phyloP scores from a whole-genome alignment of 2,797 vertebrate species.

The Rhinophrynus dorsalis region DNA sequence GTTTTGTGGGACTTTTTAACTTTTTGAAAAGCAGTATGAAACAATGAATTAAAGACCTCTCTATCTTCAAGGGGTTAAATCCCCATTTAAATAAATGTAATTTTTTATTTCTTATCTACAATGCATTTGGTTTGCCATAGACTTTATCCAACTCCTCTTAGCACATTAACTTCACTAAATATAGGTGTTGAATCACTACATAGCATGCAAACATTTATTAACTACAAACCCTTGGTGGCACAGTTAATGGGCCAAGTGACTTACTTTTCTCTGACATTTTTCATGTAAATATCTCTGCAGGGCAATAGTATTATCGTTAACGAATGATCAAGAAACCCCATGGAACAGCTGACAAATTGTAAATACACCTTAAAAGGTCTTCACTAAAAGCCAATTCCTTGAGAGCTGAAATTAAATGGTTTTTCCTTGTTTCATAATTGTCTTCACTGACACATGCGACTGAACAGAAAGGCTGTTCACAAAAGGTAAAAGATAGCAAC shows the following conservation, averaged over 20 bases:
- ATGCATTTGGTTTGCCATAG: no score
- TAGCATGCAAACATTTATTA: conserved; percentile 1
- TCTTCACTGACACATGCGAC: conserved; percentile 19
- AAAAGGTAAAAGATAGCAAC: neutral
- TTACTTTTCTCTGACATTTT: conserved; percentile 33
- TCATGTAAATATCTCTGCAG: conserved; percentile 33
- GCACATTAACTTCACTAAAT: no score
- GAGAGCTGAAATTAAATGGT: conserved; percentile 18
- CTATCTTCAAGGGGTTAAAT: no score
- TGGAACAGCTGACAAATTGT: conserved; percentile 34
- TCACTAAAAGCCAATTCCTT: conserved; percentile 21
- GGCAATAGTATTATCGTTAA: conserved; percentile 30
- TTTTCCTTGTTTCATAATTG: conserved; percentile 25
- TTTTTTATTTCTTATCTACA: no score
- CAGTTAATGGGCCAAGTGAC: conserved; percentile 30
- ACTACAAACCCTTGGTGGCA: conserved; percentile 27
- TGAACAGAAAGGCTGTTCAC: neutral
- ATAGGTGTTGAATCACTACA: conserved; percentile 14
- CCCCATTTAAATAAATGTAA: no score
- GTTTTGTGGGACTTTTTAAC: no score
- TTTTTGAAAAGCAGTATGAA: no score
- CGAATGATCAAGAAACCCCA: conserved; percentile 31
- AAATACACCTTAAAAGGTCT: conserved; percentile 31
- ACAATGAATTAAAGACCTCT: no score
- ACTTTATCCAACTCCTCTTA: no score